phyloP scores from a whole-genome alignment of 2,797 vertebrate genomes.

The Manis javanica region DNA sequence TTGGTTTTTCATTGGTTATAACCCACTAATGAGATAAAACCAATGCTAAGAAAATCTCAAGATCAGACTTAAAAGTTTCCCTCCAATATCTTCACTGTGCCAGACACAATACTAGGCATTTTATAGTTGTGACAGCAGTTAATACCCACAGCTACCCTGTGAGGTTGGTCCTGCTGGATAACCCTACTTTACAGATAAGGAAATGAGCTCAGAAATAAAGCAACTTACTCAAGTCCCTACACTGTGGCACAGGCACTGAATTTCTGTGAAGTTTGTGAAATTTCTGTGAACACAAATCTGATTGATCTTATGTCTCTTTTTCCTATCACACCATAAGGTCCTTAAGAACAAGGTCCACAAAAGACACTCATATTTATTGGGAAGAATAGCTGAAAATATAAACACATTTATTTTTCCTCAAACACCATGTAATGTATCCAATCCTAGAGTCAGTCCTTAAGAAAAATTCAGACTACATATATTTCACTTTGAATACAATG shows the following conservation, averaged over 20 bases:
- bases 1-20: constrained; percentile 42
- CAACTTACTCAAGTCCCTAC: neutral
- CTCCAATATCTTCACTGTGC: neutral
- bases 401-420: constrained; percentile 36
- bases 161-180: neutral
- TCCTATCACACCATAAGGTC: neutral
- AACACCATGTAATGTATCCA: neutral
- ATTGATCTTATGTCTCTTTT: neutral
- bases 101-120: neutral
- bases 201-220: constrained; percentile 48
- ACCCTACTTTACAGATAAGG: neutral
- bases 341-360: constrained; percentile 11
- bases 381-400: constrained; percentile 10
- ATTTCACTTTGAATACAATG: constrained; percentile 26
- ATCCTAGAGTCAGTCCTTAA: neutral
- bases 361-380: neutral
- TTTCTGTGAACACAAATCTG: neutral
- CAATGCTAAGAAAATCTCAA: constrained; percentile 46
- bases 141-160: neutral
- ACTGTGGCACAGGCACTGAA: neutral
- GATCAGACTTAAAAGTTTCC: neutral
- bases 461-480: constrained; percentile 9
- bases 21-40: neutral
- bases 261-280: neutral
- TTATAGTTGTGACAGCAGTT: neutral